Conservation (phyloP, 2,888 invertebrate genomes). For the Eremobia ochroleuca region DNA sequence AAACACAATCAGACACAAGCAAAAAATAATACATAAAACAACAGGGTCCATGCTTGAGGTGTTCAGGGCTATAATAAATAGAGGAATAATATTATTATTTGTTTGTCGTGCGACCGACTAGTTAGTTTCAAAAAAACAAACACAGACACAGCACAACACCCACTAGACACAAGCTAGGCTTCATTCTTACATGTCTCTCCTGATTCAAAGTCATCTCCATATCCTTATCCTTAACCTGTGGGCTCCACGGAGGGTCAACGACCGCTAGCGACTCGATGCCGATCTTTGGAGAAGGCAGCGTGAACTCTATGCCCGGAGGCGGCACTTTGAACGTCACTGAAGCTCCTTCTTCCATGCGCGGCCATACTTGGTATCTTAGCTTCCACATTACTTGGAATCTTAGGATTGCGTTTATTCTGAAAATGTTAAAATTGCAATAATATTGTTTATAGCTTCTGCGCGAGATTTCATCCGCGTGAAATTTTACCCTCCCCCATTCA, state of each 20-base stretch:
- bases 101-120: slow-evolving; percentile 3
- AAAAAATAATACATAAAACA: slow-evolving; percentile 25
- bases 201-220: slow-evolving; percentile 99
- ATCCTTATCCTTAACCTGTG: slow-evolving; percentile 99
- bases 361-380: slow-evolving; percentile 99
- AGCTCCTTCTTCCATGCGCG: slow-evolving; percentile 99
- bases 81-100: slow-evolving; percentile 33
- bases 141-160: slow-evolving; percentile 26
- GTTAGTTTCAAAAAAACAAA: slow-evolving; percentile 30
- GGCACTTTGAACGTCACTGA: slow-evolving; percentile 99
- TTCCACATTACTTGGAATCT: slow-evolving; percentile 99
- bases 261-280: slow-evolving; percentile 98
- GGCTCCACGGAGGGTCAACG: slow-evolving; percentile 99
- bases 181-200: slow-evolving; percentile 95
- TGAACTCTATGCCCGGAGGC: slow-evolving; percentile 99
- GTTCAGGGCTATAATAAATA: slow-evolving; percentile 32
- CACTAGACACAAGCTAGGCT: slow-evolving; percentile 21
- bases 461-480: no score
- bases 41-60: slow-evolving; percentile 40
- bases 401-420: slow-evolving; percentile 88
- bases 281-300: slow-evolving; percentile 99
- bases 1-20: slow-evolving; percentile 30
- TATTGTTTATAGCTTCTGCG: no score
- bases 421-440: slow-evolving; percentile 23
- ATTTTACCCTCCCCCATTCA: no score